phyloP scores from a whole-genome alignment of 2,113 vertebrate genomes.

The Dolichallabes microphthalmus region DNA sequence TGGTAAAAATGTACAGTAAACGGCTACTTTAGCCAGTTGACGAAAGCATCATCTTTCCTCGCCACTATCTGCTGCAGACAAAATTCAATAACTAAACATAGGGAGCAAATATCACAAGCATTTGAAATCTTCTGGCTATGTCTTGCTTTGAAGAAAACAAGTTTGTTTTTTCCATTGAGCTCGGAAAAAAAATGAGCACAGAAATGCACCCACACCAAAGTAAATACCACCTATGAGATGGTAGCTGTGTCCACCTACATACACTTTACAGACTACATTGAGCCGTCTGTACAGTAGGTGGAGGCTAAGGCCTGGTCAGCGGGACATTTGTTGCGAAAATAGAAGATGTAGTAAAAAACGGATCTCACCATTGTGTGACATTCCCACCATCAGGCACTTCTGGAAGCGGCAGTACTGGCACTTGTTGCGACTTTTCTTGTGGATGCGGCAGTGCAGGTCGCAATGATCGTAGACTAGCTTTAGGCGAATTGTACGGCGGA shows the following conservation, averaged over 20 bases:
- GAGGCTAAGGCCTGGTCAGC: not conserved
- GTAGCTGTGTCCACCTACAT: not conserved
- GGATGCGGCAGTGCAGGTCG: conserved; percentile 93
- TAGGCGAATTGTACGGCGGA: conserved; percentile 92
- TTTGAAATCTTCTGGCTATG: not conserved
- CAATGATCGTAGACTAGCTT: conserved; percentile 95
- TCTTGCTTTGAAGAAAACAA: not conserved
- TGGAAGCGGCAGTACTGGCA: conserved; percentile 99
- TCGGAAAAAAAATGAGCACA: not conserved
- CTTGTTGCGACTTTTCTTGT: conserved; percentile 98
- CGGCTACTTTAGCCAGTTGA: not conserved
- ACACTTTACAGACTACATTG: not conserved
- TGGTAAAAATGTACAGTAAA: not conserved
- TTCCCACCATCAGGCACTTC: conserved; percentile 96
- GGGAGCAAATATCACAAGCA: not conserved
- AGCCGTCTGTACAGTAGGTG: not conserved
- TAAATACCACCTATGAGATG: not conserved
- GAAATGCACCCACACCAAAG: not conserved
- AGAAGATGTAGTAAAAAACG: conserved; percentile 48
- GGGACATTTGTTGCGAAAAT: too few species aligned
- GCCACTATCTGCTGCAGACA: not conserved
- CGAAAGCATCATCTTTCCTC: not conserved
- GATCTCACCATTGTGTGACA: conserved; percentile 95
- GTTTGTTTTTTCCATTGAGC: not conserved
- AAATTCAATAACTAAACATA: not conserved